Conservation (phyloP, 2,888 invertebrate genomes). For the Oxystoma pomonae region DNA sequence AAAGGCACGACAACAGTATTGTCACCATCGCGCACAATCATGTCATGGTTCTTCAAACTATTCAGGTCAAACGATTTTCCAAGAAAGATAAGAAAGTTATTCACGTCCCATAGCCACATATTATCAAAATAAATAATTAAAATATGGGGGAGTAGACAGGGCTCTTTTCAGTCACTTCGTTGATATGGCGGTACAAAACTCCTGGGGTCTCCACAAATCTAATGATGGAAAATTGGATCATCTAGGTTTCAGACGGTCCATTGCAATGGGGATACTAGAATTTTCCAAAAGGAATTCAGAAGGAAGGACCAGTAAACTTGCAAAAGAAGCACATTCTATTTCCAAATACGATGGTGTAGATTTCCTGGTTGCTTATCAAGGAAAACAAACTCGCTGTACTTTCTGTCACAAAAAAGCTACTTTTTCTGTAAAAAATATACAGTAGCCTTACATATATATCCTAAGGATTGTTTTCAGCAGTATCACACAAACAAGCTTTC, state of each 20-base stretch:
- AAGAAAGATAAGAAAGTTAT: neutral
- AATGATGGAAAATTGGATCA: constrained; percentile 25
- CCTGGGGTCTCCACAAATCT: constrained; percentile 30
- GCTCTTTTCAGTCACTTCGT: constrained; percentile 27
- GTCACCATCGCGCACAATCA: neutral
- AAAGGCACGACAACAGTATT: neutral
- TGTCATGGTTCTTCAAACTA: neutral
- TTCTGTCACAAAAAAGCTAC: constrained; percentile 14
- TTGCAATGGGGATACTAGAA: constrained; percentile 21
- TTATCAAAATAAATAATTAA: constrained; percentile 4
- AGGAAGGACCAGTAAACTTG: neutral
- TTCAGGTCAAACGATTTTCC: neutral
- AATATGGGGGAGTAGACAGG: constrained; percentile 4
- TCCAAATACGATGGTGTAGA: constrained; percentile 9
- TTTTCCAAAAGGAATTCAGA: constrained; percentile 14
- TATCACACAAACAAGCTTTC: neutral
- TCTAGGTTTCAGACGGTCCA: constrained; percentile 25
- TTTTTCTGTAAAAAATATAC: neutral
- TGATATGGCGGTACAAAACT: constrained; percentile 33
- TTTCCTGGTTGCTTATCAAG: constrained; percentile 12
- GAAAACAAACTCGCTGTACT: constrained; percentile 13
- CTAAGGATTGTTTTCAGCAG: neutral
- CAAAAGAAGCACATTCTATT: neutral
- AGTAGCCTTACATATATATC: neutral
- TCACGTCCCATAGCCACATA: neutral